phyloP scores from a whole-genome alignment of 2,797 vertebrate genomes.

The Oryzias sinensis region DNA sequence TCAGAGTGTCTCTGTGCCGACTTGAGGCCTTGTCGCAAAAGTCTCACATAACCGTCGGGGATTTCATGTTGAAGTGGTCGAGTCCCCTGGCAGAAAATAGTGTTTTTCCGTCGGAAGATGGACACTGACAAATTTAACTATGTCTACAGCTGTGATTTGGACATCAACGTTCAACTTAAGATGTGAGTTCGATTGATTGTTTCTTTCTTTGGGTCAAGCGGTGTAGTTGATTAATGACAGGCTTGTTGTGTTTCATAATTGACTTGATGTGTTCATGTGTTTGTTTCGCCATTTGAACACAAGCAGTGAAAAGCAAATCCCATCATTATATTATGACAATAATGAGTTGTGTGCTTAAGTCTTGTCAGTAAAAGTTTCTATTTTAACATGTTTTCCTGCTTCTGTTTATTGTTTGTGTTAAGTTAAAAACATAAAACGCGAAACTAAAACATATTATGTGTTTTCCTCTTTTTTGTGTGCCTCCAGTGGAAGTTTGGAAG shows the following conservation, averaged over 20 bases:
- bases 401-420: no score
- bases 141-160: conserved; percentile 95
- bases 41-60: conserved; percentile 40
- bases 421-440: no score
- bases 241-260: conserved; percentile 21
- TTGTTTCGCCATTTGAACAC: not conserved
- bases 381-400: no score
- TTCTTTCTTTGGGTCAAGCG: conserved; percentile 2
- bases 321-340: no score
- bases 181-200: conserved; percentile 82
- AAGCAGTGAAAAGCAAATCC: not conserved
- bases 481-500: conserved; percentile 92
- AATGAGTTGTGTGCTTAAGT: no score
- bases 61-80: conserved; percentile 56
- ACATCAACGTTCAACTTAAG: conserved; percentile 96
- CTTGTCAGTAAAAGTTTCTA: no score
- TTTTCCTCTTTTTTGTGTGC: not conserved
- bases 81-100: conserved; percentile 19
- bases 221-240: conserved; percentile 26
- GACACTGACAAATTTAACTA: conserved; percentile 94
- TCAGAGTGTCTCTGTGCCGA: conserved; percentile 24
- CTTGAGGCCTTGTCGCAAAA: conserved; percentile 63
- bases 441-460: no score
- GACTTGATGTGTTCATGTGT: conserved; percentile 3
- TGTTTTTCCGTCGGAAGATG: conserved; percentile 65